Evolutionary conservation across 2,113 vertebrate species (phyloP).

Genomic region (Sander lucioperca): DNA sequence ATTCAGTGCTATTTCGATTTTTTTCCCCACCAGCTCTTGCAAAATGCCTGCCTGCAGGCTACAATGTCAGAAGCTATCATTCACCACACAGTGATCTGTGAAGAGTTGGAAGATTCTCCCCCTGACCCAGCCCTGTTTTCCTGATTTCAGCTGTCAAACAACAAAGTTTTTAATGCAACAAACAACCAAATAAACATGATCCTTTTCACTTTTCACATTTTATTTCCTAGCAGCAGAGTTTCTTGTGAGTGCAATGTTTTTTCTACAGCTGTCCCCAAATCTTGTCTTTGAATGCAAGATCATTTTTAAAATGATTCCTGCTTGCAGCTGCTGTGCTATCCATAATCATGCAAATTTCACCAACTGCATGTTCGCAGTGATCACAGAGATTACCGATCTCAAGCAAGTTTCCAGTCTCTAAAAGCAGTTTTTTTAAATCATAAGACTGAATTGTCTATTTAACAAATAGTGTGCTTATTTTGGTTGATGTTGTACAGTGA

Average conservation of each 20-base stretch:
- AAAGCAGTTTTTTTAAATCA: neutral
- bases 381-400: neutral
- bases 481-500: no score
- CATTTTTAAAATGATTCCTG: neutral
- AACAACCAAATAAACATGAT: neutral
- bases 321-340: neutral
- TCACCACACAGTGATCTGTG: constrained; percentile 44
- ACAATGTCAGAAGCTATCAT: constrained; percentile 57
- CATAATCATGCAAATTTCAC: neutral
- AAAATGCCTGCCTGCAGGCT: constrained; percentile 75
- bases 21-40: constrained; percentile 47
- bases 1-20: constrained; percentile 29
- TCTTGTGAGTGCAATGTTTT: neutral
- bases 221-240: neutral
- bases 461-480: no score
- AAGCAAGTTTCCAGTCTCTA: neutral
- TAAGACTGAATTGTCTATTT: no score
- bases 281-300: neutral
- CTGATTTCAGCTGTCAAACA: neutral
- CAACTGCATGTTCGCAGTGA: neutral
- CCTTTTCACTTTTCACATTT: neutral
- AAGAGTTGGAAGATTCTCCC: constrained; percentile 19
- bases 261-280: neutral
- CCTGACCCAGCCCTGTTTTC: neutral
- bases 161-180: neutral